phyloP scores from a whole-genome alignment of 2,113 vertebrate species.

The Labeo rohita region DNA sequence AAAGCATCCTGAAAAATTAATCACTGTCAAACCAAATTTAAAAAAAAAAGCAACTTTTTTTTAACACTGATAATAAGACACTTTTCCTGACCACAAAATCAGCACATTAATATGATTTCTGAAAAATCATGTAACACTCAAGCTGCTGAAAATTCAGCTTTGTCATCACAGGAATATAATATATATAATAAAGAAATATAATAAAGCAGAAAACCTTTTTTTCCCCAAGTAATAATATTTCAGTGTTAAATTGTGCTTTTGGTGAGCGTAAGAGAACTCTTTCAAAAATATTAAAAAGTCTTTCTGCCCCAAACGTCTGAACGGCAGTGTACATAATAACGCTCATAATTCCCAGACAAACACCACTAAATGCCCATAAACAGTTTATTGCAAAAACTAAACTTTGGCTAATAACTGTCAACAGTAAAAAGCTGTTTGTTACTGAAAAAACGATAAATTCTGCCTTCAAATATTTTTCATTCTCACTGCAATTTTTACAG shows the following conservation, averaged over 20 bases:
- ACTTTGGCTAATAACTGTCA: slow-evolving; percentile 9
- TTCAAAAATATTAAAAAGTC: no score
- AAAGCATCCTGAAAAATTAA: no score
- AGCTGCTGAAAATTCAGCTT: neutral
- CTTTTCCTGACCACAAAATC: neutral
- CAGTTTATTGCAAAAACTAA: neutral
- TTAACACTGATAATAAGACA: neutral
- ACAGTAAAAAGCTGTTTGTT: neutral
- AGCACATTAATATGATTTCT: neutral
- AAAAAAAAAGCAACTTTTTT: neutral
- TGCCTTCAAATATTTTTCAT: neutral
- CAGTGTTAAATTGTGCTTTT: no score
- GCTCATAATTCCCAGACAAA: neutral
- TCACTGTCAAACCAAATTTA: neutral
- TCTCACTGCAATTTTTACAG: slow-evolving; percentile 10
- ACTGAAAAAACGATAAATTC: neutral
- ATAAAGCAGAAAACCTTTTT: no score
- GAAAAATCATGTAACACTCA: no score
- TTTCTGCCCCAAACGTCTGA: neutral
- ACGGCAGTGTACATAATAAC: neutral
- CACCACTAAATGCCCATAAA: neutral
- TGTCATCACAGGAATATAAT: neutral
- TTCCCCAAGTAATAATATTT: no score
- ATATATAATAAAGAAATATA: no score
- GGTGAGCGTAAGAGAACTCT: no score